phyloP scores from a whole-genome alignment of 1,140 invertebrate genomes.

The Cydia amplana region DNA sequence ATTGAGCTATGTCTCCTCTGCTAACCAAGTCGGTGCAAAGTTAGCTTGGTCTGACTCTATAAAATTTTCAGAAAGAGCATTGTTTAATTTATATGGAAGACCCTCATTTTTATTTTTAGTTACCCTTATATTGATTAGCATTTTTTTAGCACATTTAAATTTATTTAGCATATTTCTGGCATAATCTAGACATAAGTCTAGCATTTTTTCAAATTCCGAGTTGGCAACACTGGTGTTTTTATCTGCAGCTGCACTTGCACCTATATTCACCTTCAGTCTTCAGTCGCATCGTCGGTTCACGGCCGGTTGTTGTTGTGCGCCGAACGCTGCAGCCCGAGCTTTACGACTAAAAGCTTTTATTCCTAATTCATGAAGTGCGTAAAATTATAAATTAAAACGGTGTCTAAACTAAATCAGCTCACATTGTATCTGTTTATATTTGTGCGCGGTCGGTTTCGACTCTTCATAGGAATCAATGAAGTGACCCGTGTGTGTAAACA shows the following conservation, averaged over 20 bases:
- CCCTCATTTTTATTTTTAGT: too few species aligned
- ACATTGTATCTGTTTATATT: background rate
- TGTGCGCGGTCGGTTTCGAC: background rate
- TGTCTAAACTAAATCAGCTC: background rate
- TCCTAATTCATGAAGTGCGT: constrained; percentile 1
- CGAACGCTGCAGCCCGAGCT: constrained; percentile 16
- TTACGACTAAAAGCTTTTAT: constrained; percentile 3
- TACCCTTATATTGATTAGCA: too few species aligned
- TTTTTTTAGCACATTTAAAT: too few species aligned
- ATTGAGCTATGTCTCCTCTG: too few species aligned
- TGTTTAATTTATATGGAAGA: too few species aligned
- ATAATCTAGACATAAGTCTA: too few species aligned
- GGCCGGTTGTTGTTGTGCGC: constrained; percentile 27
- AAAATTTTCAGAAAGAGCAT: too few species aligned
- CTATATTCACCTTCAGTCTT: too few species aligned
- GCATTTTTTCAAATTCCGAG: too few species aligned
- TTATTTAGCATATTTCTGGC: too few species aligned
- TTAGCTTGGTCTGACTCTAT: too few species aligned
- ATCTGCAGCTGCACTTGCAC: constrained; percentile 27
- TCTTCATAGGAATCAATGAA: constrained; percentile 13
- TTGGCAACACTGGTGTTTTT: constrained; percentile 32
- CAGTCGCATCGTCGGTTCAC: constrained; percentile 30
- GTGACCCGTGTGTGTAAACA: constrained; percentile 26
- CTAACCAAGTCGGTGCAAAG: too few species aligned
- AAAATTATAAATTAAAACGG: constrained; percentile 22